These are phyloP conservation scores for Parasteatoda tepidariorum DNA, from an alignment of 1,140 invertebrate species.

Conservation along the genomic window DNA sequence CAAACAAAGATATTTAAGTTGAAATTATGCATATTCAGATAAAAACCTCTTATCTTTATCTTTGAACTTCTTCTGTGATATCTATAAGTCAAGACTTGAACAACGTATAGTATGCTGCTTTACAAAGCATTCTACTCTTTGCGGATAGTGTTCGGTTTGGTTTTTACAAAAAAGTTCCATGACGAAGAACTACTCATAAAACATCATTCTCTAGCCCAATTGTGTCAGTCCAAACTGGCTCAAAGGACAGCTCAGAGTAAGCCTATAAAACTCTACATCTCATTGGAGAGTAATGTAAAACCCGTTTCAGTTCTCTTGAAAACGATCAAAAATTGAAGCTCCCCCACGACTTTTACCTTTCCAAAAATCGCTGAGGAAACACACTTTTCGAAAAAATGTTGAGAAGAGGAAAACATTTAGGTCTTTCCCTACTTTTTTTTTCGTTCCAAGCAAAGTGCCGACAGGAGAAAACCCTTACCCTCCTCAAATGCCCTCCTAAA, in stretches of 20 bases:
- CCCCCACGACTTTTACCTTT: not conserved
- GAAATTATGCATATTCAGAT: not conserved
- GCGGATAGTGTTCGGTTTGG: not conserved
- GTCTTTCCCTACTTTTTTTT: conserved; percentile 2
- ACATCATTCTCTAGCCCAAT: not conserved
- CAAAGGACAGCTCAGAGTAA: conserved; percentile 1
- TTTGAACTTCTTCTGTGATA: not conserved
- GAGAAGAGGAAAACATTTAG: conserved; percentile 14
- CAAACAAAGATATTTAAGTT: no score
- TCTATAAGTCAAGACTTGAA: not conserved
- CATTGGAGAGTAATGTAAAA: conserved; percentile 10
- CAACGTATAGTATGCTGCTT: not conserved
- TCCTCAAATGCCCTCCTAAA: conserved; percentile 16
- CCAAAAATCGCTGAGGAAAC: conserved; percentile 15
- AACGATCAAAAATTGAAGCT: conserved; percentile 21
- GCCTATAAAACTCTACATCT: conserved; percentile 35
- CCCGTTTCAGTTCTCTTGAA: not conserved
- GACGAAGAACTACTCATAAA: not conserved
- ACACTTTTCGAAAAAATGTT: not conserved
- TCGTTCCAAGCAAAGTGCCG: conserved; percentile 16
- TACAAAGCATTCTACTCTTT: no score
- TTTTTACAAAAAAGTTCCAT: not conserved
- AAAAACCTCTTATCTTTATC: not conserved
- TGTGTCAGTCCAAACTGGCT: not conserved
- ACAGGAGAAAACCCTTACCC: conserved; percentile 41